These are phyloP conservation scores for Percopsis omiscomaycus DNA, from an alignment of 2,797 vertebrate species.

Conservation along the genomic window DNA sequence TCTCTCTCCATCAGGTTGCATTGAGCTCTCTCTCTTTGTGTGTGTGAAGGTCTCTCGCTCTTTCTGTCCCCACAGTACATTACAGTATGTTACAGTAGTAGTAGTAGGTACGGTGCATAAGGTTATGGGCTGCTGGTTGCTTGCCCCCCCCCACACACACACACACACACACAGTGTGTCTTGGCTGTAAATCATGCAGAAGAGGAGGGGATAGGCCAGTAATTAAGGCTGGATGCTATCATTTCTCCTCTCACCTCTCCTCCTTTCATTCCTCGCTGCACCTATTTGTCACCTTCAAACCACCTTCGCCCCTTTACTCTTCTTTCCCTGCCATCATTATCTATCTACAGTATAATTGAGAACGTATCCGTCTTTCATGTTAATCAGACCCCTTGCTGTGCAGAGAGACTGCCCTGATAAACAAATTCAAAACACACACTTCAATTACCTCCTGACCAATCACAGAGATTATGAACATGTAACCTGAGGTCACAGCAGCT, in stretches of 20 bases:
- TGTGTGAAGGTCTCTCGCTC: not conserved
- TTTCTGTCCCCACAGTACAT: not conserved
- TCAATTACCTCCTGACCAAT: not conserved
- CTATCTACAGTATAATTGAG: too few species aligned
- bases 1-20: conserved; percentile 4
- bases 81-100: conserved; percentile 44
- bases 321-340: conserved; percentile 1
- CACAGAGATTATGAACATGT: not conserved
- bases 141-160: conserved; percentile 10
- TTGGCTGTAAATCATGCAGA: conserved; percentile 49
- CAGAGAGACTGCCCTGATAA: not conserved
- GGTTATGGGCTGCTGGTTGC: conserved; percentile 53
- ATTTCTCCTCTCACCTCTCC: conserved; percentile 50
- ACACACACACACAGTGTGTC: not conserved
- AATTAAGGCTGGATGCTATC: conserved; percentile 52
- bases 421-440: not conserved
- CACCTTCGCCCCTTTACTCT: not conserved
- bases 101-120: conserved; percentile 42
- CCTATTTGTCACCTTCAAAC: not conserved
- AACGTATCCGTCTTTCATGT: too few species aligned
- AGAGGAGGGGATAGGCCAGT: conserved; percentile 56
- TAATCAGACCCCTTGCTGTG: not conserved
- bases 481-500: not conserved
- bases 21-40: not conserved
- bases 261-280: conserved; percentile 4